A percentile compares a stretch with the other conserved stretches of the same genome.
Conservation (phyloP, 1,140 invertebrate species). For the Microplitis mediator region DNA sequence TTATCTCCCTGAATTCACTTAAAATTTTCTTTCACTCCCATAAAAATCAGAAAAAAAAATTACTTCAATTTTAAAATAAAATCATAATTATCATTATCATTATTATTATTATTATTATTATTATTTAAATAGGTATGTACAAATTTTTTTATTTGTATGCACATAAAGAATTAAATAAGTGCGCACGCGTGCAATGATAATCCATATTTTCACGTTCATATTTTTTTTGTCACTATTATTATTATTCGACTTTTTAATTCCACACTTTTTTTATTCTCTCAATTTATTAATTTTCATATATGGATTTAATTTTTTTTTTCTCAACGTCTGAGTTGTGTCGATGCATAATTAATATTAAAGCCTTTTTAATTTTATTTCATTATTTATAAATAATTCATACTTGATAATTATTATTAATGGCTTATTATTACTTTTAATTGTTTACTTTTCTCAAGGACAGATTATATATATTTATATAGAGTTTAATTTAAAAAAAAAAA, state of each 20-base stretch:
- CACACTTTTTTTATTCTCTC: background rate
- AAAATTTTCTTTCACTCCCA: no score
- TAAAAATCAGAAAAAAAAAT: no score
- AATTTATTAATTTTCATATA: background rate
- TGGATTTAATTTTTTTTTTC: no score
- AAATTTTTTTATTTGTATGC: background rate
- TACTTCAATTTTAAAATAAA: no score
- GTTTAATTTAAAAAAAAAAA: background rate
- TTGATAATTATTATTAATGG: no score
- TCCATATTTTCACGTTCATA: background rate
- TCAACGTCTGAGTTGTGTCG: no score
- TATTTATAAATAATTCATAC: no score
- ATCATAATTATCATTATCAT: background rate
- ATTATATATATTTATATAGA: background rate
- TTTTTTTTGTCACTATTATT: background rate
- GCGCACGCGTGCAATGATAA: background rate
- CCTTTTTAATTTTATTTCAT: no score
- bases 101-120: background rate
- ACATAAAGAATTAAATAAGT: background rate
- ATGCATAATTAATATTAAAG: no score
- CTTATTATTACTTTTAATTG: background rate
- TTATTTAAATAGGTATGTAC: background rate
- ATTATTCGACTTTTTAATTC: background rate
- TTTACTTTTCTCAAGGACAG: background rate
- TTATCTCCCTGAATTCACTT: no score